Base-by-base conservation (phyloP, 2,113 vertebrate genomes). In the Lycaon pictus region DNA sequence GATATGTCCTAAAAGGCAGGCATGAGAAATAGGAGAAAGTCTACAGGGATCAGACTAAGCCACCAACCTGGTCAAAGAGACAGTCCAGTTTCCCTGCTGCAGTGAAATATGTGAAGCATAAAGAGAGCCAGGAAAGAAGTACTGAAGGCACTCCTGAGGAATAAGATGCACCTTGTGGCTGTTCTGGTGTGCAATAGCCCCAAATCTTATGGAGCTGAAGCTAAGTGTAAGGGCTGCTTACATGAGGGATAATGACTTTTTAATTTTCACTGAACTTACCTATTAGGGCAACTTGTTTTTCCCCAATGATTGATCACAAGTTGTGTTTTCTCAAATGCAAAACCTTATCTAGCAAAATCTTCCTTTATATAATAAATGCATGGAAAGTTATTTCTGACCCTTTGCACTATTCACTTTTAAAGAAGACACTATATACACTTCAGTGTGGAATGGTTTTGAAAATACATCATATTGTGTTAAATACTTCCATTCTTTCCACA, bases 151-250 rank as follows among this genome's bases (percentile, higher is more conserved):
- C 10, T 77, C 19, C 20, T 25, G 37, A 71, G 22, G 12, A 10
- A 2, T 23, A 11, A 65, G 5, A 1, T 7, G 16, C 2, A 3
- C n/a, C 7, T 43, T 6, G 43, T 1, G 43, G 43, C 43, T 43
- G 43, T 43, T 43, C 17, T 55, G 1, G 1, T 29, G 7, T 56
- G 67, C 1, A 1, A 16, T 29, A 63, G 8, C 17, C 76, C 4
- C 11, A 88, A 9, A 32, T 48, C 82, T 65, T 88, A 10, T 27
- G 0, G 17, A 29, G 7, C 48, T 80, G 5, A 83, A 9, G n/a
- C 27, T 51, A 48, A 35, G 2, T 19, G 16, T 76, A 85, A 92
- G 3, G 9, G 9, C 29, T 20, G 11, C 4, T 25, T 92, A 37
- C 32, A 12, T 69, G 43, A 88, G 1, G 3, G 17, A 74, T 11